Evolutionary conservation across 2,113 vertebrate species (phyloP), one percentile per base, ranked within the genome.

Genomic region (Columbina picui): DNA sequence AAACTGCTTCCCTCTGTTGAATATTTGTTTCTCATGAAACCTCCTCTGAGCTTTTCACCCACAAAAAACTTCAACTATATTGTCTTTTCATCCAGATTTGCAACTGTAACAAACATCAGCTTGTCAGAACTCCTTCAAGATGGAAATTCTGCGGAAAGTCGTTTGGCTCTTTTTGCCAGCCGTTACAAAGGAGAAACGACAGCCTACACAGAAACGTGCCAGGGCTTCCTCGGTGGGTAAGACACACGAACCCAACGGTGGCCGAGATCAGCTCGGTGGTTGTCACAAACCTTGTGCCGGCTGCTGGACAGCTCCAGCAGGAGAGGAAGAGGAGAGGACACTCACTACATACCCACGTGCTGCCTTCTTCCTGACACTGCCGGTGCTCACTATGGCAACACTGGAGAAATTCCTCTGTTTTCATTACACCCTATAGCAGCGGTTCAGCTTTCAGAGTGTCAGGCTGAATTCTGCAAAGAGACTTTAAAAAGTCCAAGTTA

Each of bases 231-330:
- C 36, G 0, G 2, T 30, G 36, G 6, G 4, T 43, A 30, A 70
- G 34, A 45, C 60, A n/a, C 17, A 81, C 0, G 2, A 38, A 56
- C 56, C 30, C 32, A 70, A 27, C 21, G 18, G 29, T 0, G 87
- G 30, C 17, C 61, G 63, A 77, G 20, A 41, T 13, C 30, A 34
- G 50, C 20, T 52, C 34, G 34, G 68, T 36, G 67, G 76, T 6
- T 61, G 21, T 69, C 7, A 4, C 43, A 45, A 45, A 45, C 43
- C 43, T 45, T 45, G 43, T 19, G 43, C 8, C 17, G 18, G 43
- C 19, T 89, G 90, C 64, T 90, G 88, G 88, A 92, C 95, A 93
- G 95, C 79, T 93, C 90, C 88, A 74, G 60, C 14, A 1, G 36
- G 27, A 67, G 47, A 78, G 14, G 26, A 29, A 64, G 56, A 23